Percentiles rank a stretch among this genome's conserved stretches.
These are phyloP conservation scores for Brenthis ino DNA, from an alignment of 2,888 invertebrate species.

Conservation along the genomic window DNA sequence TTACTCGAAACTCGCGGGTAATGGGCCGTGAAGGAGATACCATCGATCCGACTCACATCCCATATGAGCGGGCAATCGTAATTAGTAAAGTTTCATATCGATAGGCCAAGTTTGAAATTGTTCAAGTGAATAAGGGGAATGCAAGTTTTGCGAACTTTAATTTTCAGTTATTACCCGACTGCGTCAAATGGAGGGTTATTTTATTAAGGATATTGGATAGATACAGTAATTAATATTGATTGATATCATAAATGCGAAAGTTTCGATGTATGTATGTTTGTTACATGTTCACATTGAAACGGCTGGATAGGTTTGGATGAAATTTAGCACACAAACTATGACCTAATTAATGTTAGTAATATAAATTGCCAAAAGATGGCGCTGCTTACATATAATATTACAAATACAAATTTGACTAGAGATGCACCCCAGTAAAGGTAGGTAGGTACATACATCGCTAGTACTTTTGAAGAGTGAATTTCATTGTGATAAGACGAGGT, in stretches of 20 bases:
- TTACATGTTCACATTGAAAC: too few relatives aligned
- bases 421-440: too few relatives aligned
- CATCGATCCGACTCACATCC: constrained; percentile 39
- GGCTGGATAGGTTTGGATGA: too few relatives aligned
- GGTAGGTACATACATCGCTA: too few relatives aligned
- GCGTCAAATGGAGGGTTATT: too few relatives aligned
- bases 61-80: constrained; percentile 43
- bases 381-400: too few relatives aligned
- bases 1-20: constrained; percentile 46
- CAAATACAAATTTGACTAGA: too few relatives aligned
- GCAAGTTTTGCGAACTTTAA: constrained; percentile 16
- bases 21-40: constrained; percentile 64
- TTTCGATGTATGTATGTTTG: not conserved
- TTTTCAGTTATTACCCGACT: not conserved
- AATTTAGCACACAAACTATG: too few relatives aligned
- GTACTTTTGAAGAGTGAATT: too few relatives aligned
- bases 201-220: not conserved
- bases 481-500: too few relatives aligned
- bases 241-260: not conserved
- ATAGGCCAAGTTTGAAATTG: constrained; percentile 53
- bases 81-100: constrained; percentile 56
- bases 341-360: too few relatives aligned
- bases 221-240: not conserved
- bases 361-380: too few relatives aligned
- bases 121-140: constrained; percentile 28